Percentiles rank a stretch among this genome's conserved stretches.
phyloP scores from a whole-genome alignment of 2,888 invertebrate species.

The Scotopteryx bipunctaria region DNA sequence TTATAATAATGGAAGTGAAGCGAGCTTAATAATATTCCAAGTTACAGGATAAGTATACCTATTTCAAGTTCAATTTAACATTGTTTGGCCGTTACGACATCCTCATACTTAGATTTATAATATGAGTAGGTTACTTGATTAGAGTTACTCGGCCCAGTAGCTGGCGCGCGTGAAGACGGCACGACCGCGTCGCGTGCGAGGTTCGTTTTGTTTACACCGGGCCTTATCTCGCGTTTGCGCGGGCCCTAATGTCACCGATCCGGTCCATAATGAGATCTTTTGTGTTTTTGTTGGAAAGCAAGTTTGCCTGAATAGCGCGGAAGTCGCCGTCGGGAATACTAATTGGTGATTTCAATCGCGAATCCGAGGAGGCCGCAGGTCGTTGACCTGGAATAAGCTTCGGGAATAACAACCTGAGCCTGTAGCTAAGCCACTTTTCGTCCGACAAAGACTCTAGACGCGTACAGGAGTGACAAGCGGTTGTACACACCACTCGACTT shows the following conservation, averaged over 20 bases:
- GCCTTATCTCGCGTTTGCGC: conserved; percentile 30
- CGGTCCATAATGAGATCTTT: conserved; percentile 28
- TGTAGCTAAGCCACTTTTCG: no score
- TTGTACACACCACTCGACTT: no score
- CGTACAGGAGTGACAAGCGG: no score
- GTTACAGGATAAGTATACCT: no score
- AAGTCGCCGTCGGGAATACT: conserved; percentile 1
- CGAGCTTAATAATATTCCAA: no score
- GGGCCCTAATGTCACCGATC: conserved; percentile 33
- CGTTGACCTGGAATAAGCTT: neutral
- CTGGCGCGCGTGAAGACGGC: conserved; percentile 1
- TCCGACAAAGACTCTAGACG: no score
- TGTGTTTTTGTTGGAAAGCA: conserved; percentile 15
- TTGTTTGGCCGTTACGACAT: no score
- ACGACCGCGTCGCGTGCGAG: conserved; percentile 24
- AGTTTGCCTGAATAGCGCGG: conserved; percentile 12
- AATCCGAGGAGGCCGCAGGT: neutral
- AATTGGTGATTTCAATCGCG: conserved; percentile 13
- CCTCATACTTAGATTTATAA: no score
- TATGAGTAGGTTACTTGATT: no score
- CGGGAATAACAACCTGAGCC: no score
- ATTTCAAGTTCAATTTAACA: no score
- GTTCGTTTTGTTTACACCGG: conserved; percentile 28
- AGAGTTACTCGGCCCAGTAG: neutral
- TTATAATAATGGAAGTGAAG: no score